Evolutionary conservation across 2,888 invertebrate species (phyloP).

Genomic region (Poecilus cupreus): DNA sequence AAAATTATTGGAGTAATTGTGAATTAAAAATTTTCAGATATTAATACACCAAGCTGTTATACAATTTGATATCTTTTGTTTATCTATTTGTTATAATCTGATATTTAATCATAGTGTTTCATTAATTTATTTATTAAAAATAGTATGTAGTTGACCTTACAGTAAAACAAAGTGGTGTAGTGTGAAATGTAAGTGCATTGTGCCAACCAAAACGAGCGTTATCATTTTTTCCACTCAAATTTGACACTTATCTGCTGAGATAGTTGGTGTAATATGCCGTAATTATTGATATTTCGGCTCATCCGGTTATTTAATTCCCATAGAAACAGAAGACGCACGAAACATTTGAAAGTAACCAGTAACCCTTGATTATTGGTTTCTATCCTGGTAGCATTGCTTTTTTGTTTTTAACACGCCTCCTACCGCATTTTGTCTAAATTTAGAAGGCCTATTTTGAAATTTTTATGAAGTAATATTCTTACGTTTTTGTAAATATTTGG

Average conservation of each 20-base stretch:
- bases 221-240: slow-evolving; percentile 14
- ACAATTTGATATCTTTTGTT: slow-evolving; percentile 10
- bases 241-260: slow-evolving; percentile 18
- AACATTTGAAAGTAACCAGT: slow-evolving; percentile 45
- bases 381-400: slow-evolving; percentile 39
- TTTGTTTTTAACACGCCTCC: slow-evolving; percentile 52
- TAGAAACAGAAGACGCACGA: slow-evolving; percentile 44
- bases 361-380: slow-evolving; percentile 48
- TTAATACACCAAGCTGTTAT: slow-evolving; percentile 29
- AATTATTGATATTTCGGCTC: slow-evolving; percentile 38
- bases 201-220: neutral
- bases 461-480: slow-evolving; percentile 48
- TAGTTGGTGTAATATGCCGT: slow-evolving; percentile 20
- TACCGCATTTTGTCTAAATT: slow-evolving; percentile 54
- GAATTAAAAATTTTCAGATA: neutral
- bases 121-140: slow-evolving; percentile 1
- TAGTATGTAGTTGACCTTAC: neutral
- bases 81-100: slow-evolving; percentile 7
- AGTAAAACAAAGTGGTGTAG: slow-evolving; percentile 23
- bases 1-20: slow-evolving; percentile 16
- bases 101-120: neutral
- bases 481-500: slow-evolving; percentile 47
- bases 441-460: slow-evolving; percentile 50
- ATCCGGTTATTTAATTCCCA: slow-evolving; percentile 44
- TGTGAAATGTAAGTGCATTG: neutral